Evolutionary conservation across 2,113 vertebrate species (phyloP).

Genomic region (Corythoichthys intestinalis): DNA sequence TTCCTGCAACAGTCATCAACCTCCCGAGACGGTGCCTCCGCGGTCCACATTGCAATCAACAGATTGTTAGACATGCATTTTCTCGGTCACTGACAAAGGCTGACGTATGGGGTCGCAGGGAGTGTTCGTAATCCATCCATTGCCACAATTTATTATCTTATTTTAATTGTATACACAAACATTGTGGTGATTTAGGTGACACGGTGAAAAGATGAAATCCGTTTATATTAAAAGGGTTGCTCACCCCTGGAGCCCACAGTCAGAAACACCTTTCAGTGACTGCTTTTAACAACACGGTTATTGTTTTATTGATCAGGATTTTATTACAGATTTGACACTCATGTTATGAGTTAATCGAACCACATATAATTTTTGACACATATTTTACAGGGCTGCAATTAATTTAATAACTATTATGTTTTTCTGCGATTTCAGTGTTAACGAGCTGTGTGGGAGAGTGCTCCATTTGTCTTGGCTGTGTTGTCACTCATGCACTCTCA

Average conservation of each 20-base stretch:
- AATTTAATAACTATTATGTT: constrained; percentile 98
- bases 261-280: constrained; percentile 86
- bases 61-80: constrained; percentile 99
- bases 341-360: constrained; percentile 99
- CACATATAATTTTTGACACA: constrained; percentile 89
- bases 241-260: constrained; percentile 91
- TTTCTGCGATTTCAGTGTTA: constrained; percentile 76
- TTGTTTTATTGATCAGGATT: constrained; percentile 99
- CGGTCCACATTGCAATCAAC: constrained; percentile 91
- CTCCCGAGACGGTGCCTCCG: constrained; percentile 47
- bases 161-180: constrained; percentile 99
- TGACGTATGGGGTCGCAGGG: constrained; percentile 93
- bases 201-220: constrained; percentile 99
- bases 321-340: constrained; percentile 96
- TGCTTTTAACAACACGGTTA: constrained; percentile 99
- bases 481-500: constrained; percentile 79
- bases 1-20: constrained; percentile 62
- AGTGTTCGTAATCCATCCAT: constrained; percentile 94
- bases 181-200: constrained; percentile 99
- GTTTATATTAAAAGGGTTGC: constrained; percentile 99
- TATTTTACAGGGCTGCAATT: constrained; percentile 90
- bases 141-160: constrained; percentile 98
- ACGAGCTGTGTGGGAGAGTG: constrained; percentile 78
- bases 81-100: constrained; percentile 87
- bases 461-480: constrained; percentile 83